Percentiles rank a stretch among this genome's conserved stretches.
Evolutionary conservation across 2,888 invertebrate genomes (phyloP).

Genomic region (Autographa gamma): DNA sequence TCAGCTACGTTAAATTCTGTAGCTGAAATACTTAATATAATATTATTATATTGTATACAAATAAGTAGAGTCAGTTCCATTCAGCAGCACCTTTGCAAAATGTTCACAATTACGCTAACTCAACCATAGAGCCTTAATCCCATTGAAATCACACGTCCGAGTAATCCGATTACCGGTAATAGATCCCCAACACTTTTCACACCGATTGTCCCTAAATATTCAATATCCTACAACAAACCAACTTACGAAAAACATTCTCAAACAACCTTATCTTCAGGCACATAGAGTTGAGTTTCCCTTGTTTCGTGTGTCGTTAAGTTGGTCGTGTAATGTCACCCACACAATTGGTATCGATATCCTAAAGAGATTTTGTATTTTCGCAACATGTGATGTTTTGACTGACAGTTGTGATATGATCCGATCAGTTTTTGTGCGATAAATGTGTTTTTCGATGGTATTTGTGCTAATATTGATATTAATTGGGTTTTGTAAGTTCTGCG

Average conservation of each 20-base stretch:
- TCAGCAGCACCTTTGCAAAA: slow-evolving; percentile 44
- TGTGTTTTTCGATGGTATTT: slow-evolving; percentile 39
- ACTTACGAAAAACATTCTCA: background rate
- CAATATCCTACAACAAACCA: slow-evolving; percentile 43
- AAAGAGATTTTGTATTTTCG: slow-evolving; percentile 48
- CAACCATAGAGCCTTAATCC: slow-evolving; percentile 66
- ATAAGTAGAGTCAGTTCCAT: background rate
- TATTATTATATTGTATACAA: background rate
- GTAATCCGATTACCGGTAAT: slow-evolving; percentile 85
- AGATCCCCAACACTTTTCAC: slow-evolving; percentile 79
- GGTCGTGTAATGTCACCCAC: slow-evolving; percentile 44
- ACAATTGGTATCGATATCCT: slow-evolving; percentile 51
- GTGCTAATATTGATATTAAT: slow-evolving; percentile 35
- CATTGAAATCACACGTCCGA: slow-evolving; percentile 76
- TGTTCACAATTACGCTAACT: slow-evolving; percentile 49
- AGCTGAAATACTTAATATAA: too few relatives aligned
- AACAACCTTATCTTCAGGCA: slow-evolving; percentile 20
- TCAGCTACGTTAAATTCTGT: too few relatives aligned
- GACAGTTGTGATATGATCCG: slow-evolving; percentile 58
- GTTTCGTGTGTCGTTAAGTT: background rate
- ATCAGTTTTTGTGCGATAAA: slow-evolving; percentile 48
- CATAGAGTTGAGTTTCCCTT: slow-evolving; percentile 12
- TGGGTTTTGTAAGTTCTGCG: slow-evolving; percentile 36
- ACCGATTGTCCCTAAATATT: slow-evolving; percentile 58
- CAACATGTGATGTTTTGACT: slow-evolving; percentile 60